phyloP scores from a whole-genome alignment of 2,797 vertebrate genomes.

The Falco berigora region DNA sequence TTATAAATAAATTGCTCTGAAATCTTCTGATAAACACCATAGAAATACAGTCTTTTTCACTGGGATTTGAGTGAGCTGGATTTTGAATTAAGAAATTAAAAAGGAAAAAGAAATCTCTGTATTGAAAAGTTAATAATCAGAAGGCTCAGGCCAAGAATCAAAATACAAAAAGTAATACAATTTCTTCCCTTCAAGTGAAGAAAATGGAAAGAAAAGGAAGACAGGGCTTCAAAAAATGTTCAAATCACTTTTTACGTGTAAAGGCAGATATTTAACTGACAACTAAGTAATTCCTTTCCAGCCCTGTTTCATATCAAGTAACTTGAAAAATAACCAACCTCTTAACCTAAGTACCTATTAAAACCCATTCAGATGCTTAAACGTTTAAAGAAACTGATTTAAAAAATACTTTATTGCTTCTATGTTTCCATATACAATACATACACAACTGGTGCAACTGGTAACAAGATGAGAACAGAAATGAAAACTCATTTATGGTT shows the following conservation, averaged over 20 bases:
- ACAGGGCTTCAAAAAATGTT: neutral
- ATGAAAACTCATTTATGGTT: neutral
- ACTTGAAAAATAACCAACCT: neutral
- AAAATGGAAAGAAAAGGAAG: neutral
- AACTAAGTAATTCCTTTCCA: neutral
- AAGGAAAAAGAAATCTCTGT: neutral
- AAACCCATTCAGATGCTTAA: neutral
- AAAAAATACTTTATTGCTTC: conserved; percentile 46
- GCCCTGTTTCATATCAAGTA: neutral
- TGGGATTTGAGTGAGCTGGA: neutral
- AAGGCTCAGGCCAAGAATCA: neutral
- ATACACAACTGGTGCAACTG: neutral
- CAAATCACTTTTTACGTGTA: neutral
- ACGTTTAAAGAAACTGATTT: neutral
- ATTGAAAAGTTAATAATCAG: neutral
- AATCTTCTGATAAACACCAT: neutral
- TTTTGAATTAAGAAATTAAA: neutral
- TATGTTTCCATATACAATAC: neutral
- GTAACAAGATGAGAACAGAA: neutral
- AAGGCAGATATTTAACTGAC: neutral
- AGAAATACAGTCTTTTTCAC: neutral
- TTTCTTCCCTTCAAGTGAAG: neutral
- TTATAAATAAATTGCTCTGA: neutral
- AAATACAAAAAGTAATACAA: neutral
- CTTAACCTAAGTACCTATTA: neutral